A percentile compares a stretch with the other conserved stretches of the same genome.
Evolutionary conservation across 2,797 vertebrate species (phyloP).

Genomic region (Triplophysa yarkandensis): DNA sequence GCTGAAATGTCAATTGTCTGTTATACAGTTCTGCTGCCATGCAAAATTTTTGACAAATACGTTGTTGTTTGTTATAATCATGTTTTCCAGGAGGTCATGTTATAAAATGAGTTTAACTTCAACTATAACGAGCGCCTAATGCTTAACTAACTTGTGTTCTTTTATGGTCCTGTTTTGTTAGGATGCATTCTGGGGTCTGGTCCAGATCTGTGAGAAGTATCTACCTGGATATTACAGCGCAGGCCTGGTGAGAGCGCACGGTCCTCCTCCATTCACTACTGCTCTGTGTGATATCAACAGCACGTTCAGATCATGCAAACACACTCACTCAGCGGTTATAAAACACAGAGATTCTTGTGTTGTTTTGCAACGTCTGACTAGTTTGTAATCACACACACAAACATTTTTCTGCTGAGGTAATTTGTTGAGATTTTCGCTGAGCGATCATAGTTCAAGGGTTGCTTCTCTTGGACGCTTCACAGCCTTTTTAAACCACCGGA

Average conservation of each 20-base stretch:
- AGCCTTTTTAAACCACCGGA: constrained; percentile 6
- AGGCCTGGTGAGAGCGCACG: constrained; percentile 84
- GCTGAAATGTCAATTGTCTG: no score
- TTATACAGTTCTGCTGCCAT: background rate
- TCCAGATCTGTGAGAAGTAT: constrained; percentile 99
- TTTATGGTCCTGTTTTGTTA: constrained; percentile 58
- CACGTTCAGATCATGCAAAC: background rate
- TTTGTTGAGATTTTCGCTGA: constrained; percentile 20
- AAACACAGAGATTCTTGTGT: background rate
- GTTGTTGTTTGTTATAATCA: background rate
- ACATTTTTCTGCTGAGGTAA: constrained; percentile 3
- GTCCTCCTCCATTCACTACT: background rate
- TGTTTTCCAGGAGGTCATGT: background rate
- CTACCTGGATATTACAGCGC: constrained; percentile 98
- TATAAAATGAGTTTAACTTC: background rate
- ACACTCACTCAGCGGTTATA: background rate
- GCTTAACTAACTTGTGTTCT: constrained; percentile 20
- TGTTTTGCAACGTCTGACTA: background rate
- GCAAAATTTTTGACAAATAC: background rate
- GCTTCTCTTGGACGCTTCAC: background rate
- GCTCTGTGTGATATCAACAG: background rate
- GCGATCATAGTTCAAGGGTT: constrained; percentile 39
- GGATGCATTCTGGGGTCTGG: constrained; percentile 98
- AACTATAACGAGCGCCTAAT: background rate
- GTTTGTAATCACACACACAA: background rate